Base-by-base conservation (phyloP, 1,140 invertebrate species). In the Heliconius congener region DNA sequence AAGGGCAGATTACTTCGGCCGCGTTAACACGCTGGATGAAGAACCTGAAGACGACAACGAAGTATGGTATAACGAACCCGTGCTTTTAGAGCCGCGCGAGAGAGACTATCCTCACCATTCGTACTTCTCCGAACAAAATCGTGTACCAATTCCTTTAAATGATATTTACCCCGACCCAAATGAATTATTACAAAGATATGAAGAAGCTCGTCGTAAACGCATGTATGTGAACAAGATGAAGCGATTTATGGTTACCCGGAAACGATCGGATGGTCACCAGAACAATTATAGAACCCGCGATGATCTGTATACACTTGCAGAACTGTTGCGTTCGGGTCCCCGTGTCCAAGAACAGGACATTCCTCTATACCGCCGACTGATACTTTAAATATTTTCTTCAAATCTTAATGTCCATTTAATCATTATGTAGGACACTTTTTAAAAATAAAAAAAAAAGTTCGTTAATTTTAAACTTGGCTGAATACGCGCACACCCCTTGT, bases 171-270 rank as follows among this genome's bases (percentile, higher is more conserved):
- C 89, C 0, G 90, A 88, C 71, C 88, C 93, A 4, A 89, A 91
- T 73, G 93, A 95, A 85, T 81, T 94, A 8, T 86, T 90, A 5
- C 90, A 92, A 39, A 88, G 92, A 42, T 94, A 93, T 76, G 90
- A 94, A 75, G 94, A 95, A 57, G 91, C 92, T 1, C 93, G 94
- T 66, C 94, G 94, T 79, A 95, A 95, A 82, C 90, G 93, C 81
- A 92, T 94, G 82, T 95, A 95, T 77, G 88, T 89, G 5, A 94
- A 94, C 81, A 93, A 93, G 75, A 90, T 93, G 87, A 95, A 95
- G 82, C 86, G 94, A 18, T 95, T 95, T 84, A 95, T 95, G 94
- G 94, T 95, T 5, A 92, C 94, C 8, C 88, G 93, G 80, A 95
- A 95, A 83, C 92, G 94, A 16, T 94, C 94, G 0, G 92, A 95